Evolutionary conservation across 1,140 invertebrate genomes (phyloP).

Genomic region (Calephelis virginiensis): DNA sequence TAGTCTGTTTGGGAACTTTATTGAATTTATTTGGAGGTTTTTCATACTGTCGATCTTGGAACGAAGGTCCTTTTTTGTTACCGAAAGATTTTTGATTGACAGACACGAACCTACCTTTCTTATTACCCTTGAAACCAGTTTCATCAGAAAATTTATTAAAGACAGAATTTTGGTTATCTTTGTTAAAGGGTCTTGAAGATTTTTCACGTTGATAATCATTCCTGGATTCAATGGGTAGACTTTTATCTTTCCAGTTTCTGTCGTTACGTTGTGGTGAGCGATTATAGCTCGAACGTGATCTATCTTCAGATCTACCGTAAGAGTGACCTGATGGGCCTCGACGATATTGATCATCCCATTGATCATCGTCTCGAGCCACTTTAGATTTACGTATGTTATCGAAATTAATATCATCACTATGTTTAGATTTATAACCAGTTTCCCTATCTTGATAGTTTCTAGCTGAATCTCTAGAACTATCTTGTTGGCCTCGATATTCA

Average conservation of each 20-base stretch:
- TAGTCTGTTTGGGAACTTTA: too few relatives aligned
- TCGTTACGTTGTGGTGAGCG: neutral
- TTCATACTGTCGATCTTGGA: too few relatives aligned
- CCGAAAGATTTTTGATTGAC: neutral
- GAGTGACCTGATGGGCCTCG: neutral
- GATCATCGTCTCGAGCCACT: neutral
- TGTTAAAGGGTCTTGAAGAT: neutral
- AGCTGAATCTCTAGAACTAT: neutral
- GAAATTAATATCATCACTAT: neutral
- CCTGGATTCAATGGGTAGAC: neutral
- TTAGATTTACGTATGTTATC: neutral
- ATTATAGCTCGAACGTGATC: neutral
- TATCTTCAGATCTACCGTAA: neutral
- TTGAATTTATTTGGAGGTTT: too few relatives aligned
- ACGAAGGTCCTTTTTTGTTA: too few relatives aligned
- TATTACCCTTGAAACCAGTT: neutral
- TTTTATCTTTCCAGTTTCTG: conserved; percentile 1
- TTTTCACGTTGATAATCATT: neutral
- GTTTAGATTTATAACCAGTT: neutral
- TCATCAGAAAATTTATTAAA: neutral
- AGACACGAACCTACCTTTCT: too few relatives aligned
- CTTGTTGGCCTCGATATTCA: neutral
- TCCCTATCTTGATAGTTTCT: conserved; percentile 6
- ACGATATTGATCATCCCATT: neutral
- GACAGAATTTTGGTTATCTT: neutral